A percentile compares a stretch with the other conserved stretches of the same genome.
Evolutionary conservation across 2,113 vertebrate species (phyloP).

Genomic region (Anoplopoma fimbria): DNA sequence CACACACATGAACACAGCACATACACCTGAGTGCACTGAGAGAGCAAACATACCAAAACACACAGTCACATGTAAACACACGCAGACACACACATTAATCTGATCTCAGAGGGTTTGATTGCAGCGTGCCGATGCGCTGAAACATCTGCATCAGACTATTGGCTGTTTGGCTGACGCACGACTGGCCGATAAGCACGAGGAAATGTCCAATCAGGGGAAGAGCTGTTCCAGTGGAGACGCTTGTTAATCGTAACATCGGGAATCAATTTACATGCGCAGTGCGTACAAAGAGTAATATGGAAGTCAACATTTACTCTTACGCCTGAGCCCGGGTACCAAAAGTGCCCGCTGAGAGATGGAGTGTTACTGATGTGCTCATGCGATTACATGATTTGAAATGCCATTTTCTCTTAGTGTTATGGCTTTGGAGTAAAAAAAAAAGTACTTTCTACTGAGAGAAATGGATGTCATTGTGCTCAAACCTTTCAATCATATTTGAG

Average conservation of each 20-base stretch:
- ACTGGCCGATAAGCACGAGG: conserved; percentile 42
- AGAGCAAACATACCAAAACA: conserved; percentile 15
- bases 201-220: conserved; percentile 72
- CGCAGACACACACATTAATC: conserved; percentile 12
- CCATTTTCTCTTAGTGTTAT: conserved; percentile 33
- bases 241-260: conserved; percentile 75
- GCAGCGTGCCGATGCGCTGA: conserved; percentile 17
- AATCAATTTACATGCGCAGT: conserved; percentile 80
- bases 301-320: conserved; percentile 65
- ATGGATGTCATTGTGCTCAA: conserved; percentile 11
- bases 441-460: background rate
- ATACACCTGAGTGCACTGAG: conserved; percentile 15
- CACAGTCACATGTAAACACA: background rate
- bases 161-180: conserved; percentile 22
- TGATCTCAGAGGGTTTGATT: conserved; percentile 47
- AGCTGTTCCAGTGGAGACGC: conserved; percentile 58
- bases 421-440: conserved; percentile 11
- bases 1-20: conserved; percentile 1
- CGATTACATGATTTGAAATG: conserved; percentile 43
- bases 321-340: conserved; percentile 32
- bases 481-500: conserved; percentile 29
- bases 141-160: conserved; percentile 55
- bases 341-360: conserved; percentile 20
- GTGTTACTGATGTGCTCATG: conserved; percentile 33
- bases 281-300: conserved; percentile 53